Evolutionary conservation across 2,113 vertebrate species (phyloP), one percentile per base, ranked within the genome.

Genomic region (Probosciger aterrimus): DNA sequence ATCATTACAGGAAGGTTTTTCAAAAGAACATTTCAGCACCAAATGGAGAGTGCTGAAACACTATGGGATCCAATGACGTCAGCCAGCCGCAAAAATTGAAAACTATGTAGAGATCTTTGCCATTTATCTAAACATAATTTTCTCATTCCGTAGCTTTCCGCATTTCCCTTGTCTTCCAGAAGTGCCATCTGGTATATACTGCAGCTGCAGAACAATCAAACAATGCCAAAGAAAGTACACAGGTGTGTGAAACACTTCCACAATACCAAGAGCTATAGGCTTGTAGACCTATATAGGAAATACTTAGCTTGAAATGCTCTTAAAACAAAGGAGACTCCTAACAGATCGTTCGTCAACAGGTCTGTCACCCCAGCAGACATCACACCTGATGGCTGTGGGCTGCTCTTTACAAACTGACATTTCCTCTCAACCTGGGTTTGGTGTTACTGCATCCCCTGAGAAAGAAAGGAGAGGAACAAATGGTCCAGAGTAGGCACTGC

Each of bases 331-430:
- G 37, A 75, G 10, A 46, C 2, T 41, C 18, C 12, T 62, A 37
- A 19, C 6, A 80, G 37, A 27, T 0, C 0, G 2, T 50, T 49
- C 13, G 3, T 20, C 59, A 71, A 11, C 16, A 79, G n/a, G 7
- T 55, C 31, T 92, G 18, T 60, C 28, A 44, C 10, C 12, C 11
- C 44, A 43, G 28, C 30, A 78, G 60, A 6, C 7, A 0, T 20
- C 67, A 47, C 4, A 11, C 10, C 31, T 47, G 39, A 39, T 25
- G 46, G 8, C 37, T 33, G 33, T 22, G 16, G 4, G 18, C 39
- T 79, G 24, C 10, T 27, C 35, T 17, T 88, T 82, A 53, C 30
- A 73, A 77, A 23, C 2, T 43, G 17, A 22, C 11, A 6, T 52
- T 83, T 43, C 13, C 9, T 68, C 28, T 69, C 35, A n/a, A 41